These are phyloP conservation scores for Anarrhichthys ocellatus DNA, from an alignment of 2,113 vertebrate genomes.

Conservation along the genomic window DNA sequence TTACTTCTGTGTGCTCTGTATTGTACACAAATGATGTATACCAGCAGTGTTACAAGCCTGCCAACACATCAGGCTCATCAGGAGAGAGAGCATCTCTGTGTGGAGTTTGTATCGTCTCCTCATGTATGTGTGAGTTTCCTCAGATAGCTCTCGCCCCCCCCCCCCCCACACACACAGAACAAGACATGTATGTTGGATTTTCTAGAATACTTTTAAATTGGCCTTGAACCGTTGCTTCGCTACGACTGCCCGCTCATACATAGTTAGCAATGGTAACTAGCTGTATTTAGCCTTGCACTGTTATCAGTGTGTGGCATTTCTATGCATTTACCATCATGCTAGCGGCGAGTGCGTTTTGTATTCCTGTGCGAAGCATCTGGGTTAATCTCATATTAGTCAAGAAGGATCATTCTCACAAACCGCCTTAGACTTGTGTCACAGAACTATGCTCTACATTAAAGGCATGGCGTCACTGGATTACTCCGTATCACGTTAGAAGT, in stretches of 20 bases:
- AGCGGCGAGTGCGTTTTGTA: constrained; percentile 61
- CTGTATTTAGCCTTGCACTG: constrained; percentile 35
- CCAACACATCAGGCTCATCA: constrained; percentile 4
- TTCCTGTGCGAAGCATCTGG: constrained; percentile 73
- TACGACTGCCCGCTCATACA: neutral
- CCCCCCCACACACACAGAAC: neutral
- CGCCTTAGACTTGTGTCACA: constrained; percentile 71
- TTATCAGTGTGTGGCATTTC: constrained; percentile 41
- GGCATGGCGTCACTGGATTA: constrained; percentile 33
- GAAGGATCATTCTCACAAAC: constrained; percentile 78
- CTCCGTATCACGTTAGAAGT: constrained; percentile 17
- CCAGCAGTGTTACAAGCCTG: neutral
- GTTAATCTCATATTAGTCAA: constrained; percentile 84
- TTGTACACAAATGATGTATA: neutral
- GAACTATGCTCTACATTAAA: constrained; percentile 66
- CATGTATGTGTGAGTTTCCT: constrained; percentile 18
- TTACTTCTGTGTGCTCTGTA: neutral
- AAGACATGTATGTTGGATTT: neutral
- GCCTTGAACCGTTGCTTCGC: neutral
- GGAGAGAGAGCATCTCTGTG: neutral
- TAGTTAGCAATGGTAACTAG: neutral
- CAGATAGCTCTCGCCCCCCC: neutral
- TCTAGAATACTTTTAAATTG: neutral
- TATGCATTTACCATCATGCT: constrained; percentile 45
- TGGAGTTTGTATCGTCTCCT: constrained; percentile 14